phyloP scores from a whole-genome alignment of 2,113 vertebrate genomes.

The Etia nguti region DNA sequence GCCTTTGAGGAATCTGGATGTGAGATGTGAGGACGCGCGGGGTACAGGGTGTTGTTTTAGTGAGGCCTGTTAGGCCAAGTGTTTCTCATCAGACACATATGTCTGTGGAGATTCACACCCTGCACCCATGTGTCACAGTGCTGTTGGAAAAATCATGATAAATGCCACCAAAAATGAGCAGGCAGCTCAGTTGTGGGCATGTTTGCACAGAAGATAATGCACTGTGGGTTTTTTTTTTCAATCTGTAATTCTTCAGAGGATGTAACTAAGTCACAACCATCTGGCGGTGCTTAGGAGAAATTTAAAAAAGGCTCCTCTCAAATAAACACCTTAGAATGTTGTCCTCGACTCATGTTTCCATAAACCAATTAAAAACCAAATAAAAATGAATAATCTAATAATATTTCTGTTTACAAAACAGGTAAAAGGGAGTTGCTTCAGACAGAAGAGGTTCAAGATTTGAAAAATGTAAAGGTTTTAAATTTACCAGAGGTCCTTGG shows the following conservation, averaged over 20 bases:
- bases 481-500: conserved; percentile 79
- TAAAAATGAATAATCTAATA: neutral
- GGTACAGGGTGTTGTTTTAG: conserved; percentile 4
- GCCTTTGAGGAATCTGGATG: conserved; percentile 7
- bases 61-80: neutral
- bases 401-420: neutral
- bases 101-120: conserved; percentile 40
- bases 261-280: conserved; percentile 5
- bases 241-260: conserved; percentile 1
- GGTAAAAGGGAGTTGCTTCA: neutral
- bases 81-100: conserved; percentile 39
- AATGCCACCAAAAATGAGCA: conserved; percentile 15
- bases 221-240: neutral
- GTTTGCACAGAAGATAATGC: conserved; percentile 7
- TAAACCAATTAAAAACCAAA: neutral
- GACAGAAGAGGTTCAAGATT: neutral
- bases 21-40: neutral
- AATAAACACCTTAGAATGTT: neutral
- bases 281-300: conserved; percentile 3
- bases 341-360: neutral
- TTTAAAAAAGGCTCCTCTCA: neutral
- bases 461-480: neutral
- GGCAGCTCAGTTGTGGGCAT: neutral
- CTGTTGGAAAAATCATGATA: conserved; percentile 3
- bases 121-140: neutral